Percentiles rank a stretch among this genome's conserved stretches.
These are phyloP conservation scores for Elegia similella DNA, from an alignment of 2,888 invertebrate species.

Conservation along the genomic window DNA sequence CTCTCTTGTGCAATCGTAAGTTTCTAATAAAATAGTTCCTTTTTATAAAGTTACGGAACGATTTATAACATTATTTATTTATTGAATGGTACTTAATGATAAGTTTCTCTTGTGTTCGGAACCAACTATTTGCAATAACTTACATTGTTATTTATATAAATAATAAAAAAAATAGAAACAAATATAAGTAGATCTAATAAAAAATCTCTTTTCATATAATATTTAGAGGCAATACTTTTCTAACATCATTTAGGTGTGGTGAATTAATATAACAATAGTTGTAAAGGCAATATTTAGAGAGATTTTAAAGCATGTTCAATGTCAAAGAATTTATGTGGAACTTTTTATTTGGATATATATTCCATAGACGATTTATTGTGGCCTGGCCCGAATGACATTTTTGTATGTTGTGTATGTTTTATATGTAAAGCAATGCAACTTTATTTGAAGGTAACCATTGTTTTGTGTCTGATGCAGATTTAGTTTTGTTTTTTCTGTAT, in stretches of 20 bases:
- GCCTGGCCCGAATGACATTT: constrained; percentile 55
- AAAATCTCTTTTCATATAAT: constrained; percentile 67
- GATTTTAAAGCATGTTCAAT: constrained; percentile 56
- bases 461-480: constrained; percentile 74
- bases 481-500: constrained; percentile 41
- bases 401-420: constrained; percentile 64
- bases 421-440: constrained; percentile 66
- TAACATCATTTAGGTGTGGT: constrained; percentile 76
- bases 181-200: constrained; percentile 68
- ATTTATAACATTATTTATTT: constrained; percentile 44
- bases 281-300: constrained; percentile 71
- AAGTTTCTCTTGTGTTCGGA: constrained; percentile 47
- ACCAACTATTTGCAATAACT: constrained; percentile 54
- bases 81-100: constrained; percentile 69
- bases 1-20: constrained; percentile 55
- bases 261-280: constrained; percentile 72
- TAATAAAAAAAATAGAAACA: constrained; percentile 45
- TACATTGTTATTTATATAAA: constrained; percentile 51
- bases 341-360: constrained; percentile 58
- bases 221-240: constrained; percentile 79
- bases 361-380: constrained; percentile 55
- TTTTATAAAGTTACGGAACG: constrained; percentile 40
- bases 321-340: constrained; percentile 51
- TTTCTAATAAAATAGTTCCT: constrained; percentile 48
- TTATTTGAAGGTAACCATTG: constrained; percentile 42